Evolutionary conservation across 2,888 invertebrate species (phyloP), one percentile per base, ranked within the genome.

Genomic region (Leucophora obtusa): DNA sequence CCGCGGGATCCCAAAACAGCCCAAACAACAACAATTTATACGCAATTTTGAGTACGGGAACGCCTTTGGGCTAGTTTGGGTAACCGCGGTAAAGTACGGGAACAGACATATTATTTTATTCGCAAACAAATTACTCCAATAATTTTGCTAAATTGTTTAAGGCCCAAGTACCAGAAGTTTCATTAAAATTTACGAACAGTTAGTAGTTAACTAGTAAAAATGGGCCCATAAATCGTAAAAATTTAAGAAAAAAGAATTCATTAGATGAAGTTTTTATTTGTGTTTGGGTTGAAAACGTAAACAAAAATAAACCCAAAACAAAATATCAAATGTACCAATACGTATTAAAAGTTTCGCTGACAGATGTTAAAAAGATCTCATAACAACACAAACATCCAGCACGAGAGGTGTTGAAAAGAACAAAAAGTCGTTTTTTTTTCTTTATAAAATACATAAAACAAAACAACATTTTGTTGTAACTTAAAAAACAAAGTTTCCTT

Each of bases 351-450:
- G 68, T 63, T 71, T 75, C 66, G 43, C 51, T 65, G 75, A 72
- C 80, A 80, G 80, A 75, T 80, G 75, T 72, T 80, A 72, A 62
- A 63, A 60, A 58, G 71, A 75, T 68, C 43, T 15, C 65, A 56
- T 51, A 33, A 53, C 43, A 43, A 47, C 73, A 58, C 73, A 63
- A 66, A 77, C 33, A 14, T 50, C 43, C 21, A 58, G 38, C 60
- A 71, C 71, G 62, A 68, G 66, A 72, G 75, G 72, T 76, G 80
- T 76, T 80, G 63, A 63, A 65, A 75, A 66, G 28, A 60, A 79
- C 66, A 38, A 10, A 68, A 71, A 63, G 53, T 56, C 14, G 54
- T 75, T 66, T 65, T 65, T 54, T 56, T 10, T 72, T 24, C 33
- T 15, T 38, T 51, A 14, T 33, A 18, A n/a, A 15, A 17, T 6